A percentile compares a stretch with the other conserved stretches of the same genome.
phyloP scores from a whole-genome alignment of 2,888 invertebrate species.

The Bugulina stolonifera region DNA sequence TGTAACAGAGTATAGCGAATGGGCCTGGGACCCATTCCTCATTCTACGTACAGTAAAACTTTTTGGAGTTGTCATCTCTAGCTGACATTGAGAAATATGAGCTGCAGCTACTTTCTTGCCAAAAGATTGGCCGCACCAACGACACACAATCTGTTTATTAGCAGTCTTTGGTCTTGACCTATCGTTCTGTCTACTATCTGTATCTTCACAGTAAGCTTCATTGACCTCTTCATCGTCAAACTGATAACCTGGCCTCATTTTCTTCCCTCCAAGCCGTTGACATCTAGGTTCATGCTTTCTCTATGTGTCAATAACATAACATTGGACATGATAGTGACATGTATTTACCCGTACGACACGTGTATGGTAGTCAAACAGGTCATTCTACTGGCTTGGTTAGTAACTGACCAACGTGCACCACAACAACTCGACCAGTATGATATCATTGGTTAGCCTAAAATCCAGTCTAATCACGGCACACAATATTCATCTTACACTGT shows the following conservation, averaged over 20 bases:
- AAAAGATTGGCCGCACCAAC: slow-evolving; percentile 7
- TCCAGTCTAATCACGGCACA: too few relatives aligned
- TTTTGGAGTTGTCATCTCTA: not conserved
- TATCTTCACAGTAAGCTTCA: not conserved
- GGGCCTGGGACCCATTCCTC: too few relatives aligned
- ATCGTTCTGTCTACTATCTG: not conserved
- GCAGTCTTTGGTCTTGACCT: not conserved
- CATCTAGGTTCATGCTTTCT: slow-evolving; percentile 24
- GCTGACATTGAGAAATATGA: not conserved
- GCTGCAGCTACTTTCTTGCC: not conserved
- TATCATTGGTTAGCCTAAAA: too few relatives aligned
- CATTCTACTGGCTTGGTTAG: too few relatives aligned
- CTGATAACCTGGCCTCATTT: not conserved
- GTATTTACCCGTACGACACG: too few relatives aligned
- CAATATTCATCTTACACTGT: too few relatives aligned
- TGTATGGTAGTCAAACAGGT: too few relatives aligned
- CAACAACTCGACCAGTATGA: too few relatives aligned
- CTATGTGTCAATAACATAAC: not conserved
- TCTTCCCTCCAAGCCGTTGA: slow-evolving; percentile 14
- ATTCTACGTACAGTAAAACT: not conserved
- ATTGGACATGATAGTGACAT: too few relatives aligned
- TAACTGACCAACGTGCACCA: too few relatives aligned
- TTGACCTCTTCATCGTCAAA: slow-evolving; percentile 23
- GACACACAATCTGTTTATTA: not conserved
- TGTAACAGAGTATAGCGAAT: too few relatives aligned